Evolutionary conservation across 2,888 invertebrate genomes (phyloP).

Genomic region (Diadromus collaris): DNA sequence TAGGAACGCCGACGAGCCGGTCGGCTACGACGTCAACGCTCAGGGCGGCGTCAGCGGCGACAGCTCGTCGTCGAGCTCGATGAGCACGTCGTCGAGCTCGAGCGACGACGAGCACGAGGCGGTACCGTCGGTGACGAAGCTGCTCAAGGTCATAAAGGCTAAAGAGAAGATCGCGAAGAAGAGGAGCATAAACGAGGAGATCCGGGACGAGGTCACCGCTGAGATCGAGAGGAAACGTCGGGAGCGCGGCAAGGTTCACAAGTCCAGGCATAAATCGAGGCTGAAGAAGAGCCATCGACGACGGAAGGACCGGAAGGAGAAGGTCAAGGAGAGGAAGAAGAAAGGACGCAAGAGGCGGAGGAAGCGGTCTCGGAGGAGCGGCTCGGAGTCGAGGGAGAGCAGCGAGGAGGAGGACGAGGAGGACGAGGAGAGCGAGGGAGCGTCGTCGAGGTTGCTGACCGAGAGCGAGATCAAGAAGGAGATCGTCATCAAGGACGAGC

Average conservation of each 20-base stretch:
- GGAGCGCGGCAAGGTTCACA: conserved; percentile 66
- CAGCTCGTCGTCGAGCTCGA: conserved; percentile 43
- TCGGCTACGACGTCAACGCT: not conserved
- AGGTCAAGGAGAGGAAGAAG: conserved; percentile 65
- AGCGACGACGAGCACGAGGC: conserved; percentile 50
- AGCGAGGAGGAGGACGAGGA: conserved; percentile 42
- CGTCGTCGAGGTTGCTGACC: conserved; percentile 63
- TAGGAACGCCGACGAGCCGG: conserved; percentile 34
- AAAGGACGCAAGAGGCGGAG: conserved; percentile 57
- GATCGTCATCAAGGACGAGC: conserved; percentile 56
- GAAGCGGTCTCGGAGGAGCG: conserved; percentile 29
- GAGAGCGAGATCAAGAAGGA: conserved; percentile 73
- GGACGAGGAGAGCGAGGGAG: not conserved
- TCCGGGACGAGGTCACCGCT: conserved; percentile 75
- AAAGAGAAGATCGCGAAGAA: conserved; percentile 75
- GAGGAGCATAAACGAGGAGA: conserved; percentile 73
- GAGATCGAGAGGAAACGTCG: conserved; percentile 75
- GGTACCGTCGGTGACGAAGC: conserved; percentile 66
- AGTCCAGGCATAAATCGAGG: conserved; percentile 60
- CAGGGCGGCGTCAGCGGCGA: conserved; percentile 36
- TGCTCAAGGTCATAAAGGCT: conserved; percentile 76
- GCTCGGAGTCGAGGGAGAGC: conserved; percentile 11
- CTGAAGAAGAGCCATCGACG: conserved; percentile 63
- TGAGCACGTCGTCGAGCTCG: conserved; percentile 48
- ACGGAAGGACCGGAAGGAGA: conserved; percentile 61